A percentile compares a stretch with the other conserved stretches of the same genome.
Conservation (phyloP, 1,140 invertebrate species). For the Scaptomyza hsui region DNA sequence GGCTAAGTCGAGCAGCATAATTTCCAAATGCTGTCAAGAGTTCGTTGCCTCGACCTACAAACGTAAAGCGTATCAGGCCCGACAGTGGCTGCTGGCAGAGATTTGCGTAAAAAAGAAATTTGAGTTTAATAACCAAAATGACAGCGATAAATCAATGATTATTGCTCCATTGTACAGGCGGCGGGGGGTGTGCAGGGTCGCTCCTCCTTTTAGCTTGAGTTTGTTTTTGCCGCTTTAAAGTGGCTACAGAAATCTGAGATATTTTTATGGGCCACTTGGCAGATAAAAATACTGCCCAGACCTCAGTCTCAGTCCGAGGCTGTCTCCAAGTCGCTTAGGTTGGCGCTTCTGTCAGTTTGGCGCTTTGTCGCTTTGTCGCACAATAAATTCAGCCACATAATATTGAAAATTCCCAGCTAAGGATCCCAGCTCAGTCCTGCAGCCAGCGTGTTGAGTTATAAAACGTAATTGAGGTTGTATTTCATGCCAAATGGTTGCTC, state of each 20-base stretch:
- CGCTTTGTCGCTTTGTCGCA: conserved; percentile 47
- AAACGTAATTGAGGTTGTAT: conserved; percentile 82
- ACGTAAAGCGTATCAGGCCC: neutral
- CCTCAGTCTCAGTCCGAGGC: neutral
- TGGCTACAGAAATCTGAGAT: conserved; percentile 40
- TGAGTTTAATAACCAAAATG: conserved; percentile 50
- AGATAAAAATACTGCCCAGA: conserved; percentile 47
- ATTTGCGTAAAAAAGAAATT: conserved; percentile 33
- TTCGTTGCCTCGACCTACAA: conserved; percentile 28
- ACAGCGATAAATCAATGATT: conserved; percentile 70
- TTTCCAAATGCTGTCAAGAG: conserved; percentile 25
- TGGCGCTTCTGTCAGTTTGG: conserved; percentile 53
- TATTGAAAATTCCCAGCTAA: conserved; percentile 71
- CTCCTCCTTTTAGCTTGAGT: conserved; percentile 6
- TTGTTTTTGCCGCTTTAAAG: conserved; percentile 40
- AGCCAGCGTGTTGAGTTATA: conserved; percentile 73
- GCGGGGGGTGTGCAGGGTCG: neutral
- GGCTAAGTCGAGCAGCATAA: conserved; percentile 25
- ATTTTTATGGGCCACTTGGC: conserved; percentile 47
- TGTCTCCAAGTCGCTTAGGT: conserved; percentile 43
- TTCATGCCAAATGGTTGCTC: conserved; percentile 70
- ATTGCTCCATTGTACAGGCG: conserved; percentile 31
- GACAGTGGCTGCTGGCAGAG: conserved; percentile 30
- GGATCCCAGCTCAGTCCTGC: conserved; percentile 8
- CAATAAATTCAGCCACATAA: conserved; percentile 78